These are phyloP conservation scores for Arctocebus calabarensis DNA, from an alignment of 2,797 vertebrate genomes.

Conservation along the genomic window DNA sequence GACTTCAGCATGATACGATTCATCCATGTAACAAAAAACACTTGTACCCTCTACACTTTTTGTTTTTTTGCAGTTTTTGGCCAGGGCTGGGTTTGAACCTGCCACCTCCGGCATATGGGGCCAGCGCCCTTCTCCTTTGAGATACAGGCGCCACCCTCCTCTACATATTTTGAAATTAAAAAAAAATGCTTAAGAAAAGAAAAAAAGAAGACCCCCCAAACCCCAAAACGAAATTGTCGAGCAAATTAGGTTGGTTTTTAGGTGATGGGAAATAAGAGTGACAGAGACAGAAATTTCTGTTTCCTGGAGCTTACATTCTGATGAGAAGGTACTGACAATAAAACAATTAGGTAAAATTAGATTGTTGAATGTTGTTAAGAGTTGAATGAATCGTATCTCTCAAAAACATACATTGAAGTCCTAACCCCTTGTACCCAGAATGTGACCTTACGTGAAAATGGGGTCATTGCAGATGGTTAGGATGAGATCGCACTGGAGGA, in stretches of 20 bases:
- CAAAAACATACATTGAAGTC: neutral
- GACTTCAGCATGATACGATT: neutral
- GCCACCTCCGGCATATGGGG: no score
- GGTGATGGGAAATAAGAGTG: neutral
- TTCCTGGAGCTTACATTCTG: neutral
- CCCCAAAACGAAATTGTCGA: neutral
- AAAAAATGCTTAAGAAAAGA: neutral
- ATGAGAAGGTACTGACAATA: neutral
- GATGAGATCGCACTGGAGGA: neutral
- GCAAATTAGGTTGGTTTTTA: neutral
- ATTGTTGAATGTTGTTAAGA: neutral
- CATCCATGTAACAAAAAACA: neutral
- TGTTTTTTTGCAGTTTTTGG: no score
- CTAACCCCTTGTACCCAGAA: neutral
- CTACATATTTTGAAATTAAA: no score
- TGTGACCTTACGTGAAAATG: neutral
- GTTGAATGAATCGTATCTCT: constrained; percentile 7
- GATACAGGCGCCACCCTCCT: no score
- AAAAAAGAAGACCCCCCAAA: no score
- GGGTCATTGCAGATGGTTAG: neutral
- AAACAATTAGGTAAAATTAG: neutral
- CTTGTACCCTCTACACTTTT: neutral
- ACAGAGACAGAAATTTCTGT: neutral
- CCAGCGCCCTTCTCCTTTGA: no score
- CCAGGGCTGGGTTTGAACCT: no score